These are phyloP conservation scores for Ophonus ardosiacus DNA, from an alignment of 2,888 invertebrate species.

Conservation along the genomic window DNA sequence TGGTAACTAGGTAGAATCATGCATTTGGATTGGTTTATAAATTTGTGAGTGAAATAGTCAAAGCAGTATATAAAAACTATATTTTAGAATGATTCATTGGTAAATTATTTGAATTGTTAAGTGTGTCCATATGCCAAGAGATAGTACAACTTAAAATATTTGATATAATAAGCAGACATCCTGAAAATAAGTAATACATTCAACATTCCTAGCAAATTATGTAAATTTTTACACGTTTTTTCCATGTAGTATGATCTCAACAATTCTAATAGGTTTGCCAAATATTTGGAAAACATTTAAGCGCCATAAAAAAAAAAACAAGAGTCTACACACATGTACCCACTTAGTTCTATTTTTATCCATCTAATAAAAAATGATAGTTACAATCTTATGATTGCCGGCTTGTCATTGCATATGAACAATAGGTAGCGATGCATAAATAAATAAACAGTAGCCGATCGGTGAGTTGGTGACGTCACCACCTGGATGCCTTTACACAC, in stretches of 20 bases:
- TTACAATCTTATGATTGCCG: no score
- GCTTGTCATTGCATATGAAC: not conserved
- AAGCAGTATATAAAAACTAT: not conserved
- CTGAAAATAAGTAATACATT: constrained; percentile 36
- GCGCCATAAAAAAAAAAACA: not conserved
- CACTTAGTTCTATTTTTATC: no score
- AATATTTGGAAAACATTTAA: constrained; percentile 23
- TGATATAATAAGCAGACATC: constrained; percentile 41
- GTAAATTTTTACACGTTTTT: constrained; percentile 21
- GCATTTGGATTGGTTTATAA: no score
- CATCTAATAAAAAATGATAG: no score
- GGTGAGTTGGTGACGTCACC: constrained; percentile 20
- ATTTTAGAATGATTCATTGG: not conserved
- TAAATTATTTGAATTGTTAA: not conserved
- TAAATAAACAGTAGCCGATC: not conserved
- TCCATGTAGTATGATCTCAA: constrained; percentile 14
- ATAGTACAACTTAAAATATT: not conserved
- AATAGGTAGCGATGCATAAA: not conserved
- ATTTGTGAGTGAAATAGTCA: no score
- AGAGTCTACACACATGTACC: not conserved
- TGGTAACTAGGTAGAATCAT: no score
- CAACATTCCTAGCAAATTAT: constrained; percentile 30
- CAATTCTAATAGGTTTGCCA: constrained; percentile 23
- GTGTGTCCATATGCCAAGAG: not conserved
- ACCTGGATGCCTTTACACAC: constrained; percentile 45